phyloP scores from a whole-genome alignment of 2,888 invertebrate species.

The Parapristionchus giblindavisi region DNA sequence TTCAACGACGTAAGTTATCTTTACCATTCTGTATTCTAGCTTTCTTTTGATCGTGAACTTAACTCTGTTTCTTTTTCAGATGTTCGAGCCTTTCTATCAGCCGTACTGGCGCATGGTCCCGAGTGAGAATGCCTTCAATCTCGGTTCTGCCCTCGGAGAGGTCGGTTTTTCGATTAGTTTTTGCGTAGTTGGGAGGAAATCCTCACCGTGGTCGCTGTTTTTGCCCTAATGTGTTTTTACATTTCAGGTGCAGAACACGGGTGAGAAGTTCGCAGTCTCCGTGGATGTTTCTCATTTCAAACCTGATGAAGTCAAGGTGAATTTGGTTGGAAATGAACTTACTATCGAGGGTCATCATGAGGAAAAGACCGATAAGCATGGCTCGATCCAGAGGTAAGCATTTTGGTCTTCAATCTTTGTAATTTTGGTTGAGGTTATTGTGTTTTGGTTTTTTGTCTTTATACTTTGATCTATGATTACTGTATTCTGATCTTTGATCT shows the following conservation, averaged over 20 bases:
- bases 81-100: background rate
- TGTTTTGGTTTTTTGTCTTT: background rate
- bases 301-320: conserved; percentile 50
- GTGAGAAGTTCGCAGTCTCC: conserved; percentile 45
- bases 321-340: conserved; percentile 46
- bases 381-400: conserved; percentile 34
- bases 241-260: conserved; percentile 40
- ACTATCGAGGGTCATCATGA: conserved; percentile 45
- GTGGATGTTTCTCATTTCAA: conserved; percentile 48
- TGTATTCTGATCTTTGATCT: conserved; percentile 29
- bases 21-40: background rate
- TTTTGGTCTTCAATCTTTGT: background rate
- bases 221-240: background rate
- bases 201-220: background rate
- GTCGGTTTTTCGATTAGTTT: conserved; percentile 1
- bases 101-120: conserved; percentile 31
- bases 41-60: background rate
- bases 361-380: conserved; percentile 31
- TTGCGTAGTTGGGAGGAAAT: background rate
- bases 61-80: background rate
- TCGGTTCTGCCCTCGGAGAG: conserved; percentile 32
- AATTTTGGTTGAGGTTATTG: background rate
- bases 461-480: no score
- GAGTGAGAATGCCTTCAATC: background rate
- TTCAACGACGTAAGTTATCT: background rate